Evolutionary conservation across 2,888 invertebrate genomes (phyloP).

Genomic region (Drosophila rellima): DNA sequence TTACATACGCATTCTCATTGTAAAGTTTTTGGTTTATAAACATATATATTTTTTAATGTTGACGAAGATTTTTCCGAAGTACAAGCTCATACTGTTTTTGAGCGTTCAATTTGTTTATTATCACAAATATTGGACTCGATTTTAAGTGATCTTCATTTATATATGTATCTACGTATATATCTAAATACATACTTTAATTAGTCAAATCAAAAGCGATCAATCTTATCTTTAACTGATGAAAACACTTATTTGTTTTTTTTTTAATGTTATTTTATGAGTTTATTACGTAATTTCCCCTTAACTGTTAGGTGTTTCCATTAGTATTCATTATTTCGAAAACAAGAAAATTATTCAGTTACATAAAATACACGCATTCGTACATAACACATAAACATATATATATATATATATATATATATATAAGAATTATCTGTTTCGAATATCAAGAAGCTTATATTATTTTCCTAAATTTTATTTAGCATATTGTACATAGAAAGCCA

Average conservation of each 20-base stretch:
- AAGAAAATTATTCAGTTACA: not conserved
- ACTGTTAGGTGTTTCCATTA: constrained; percentile 6
- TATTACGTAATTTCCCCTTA: constrained; percentile 3
- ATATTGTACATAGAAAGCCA: constrained; percentile 1
- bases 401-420: constrained; percentile 19
- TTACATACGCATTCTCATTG: constrained; percentile 5
- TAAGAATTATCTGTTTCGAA: constrained; percentile 27
- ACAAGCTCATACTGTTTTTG: constrained; percentile 15
- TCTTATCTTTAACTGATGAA: constrained; percentile 7
- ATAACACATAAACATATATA: constrained; percentile 14
- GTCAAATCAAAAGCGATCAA: not conserved
- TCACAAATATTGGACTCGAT: constrained; percentile 13
- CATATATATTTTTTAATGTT: not conserved
- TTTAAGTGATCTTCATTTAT: constrained; percentile 27
- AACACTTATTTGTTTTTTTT: not conserved
- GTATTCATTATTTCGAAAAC: constrained; percentile 1
- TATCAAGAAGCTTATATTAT: constrained; percentile 19
- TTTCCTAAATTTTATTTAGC: not conserved
- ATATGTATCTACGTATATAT: not conserved
- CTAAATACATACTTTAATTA: constrained; percentile 4
- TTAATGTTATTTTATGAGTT: constrained; percentile 1
- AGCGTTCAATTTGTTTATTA: constrained; percentile 12
- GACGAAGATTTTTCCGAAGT: not conserved
- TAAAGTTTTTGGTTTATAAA: not conserved
- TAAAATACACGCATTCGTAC: not conserved